Percentiles rank a stretch among this genome's conserved stretches.
Conservation (phyloP, 2,797 vertebrate genomes). For the Manis javanica region DNA sequence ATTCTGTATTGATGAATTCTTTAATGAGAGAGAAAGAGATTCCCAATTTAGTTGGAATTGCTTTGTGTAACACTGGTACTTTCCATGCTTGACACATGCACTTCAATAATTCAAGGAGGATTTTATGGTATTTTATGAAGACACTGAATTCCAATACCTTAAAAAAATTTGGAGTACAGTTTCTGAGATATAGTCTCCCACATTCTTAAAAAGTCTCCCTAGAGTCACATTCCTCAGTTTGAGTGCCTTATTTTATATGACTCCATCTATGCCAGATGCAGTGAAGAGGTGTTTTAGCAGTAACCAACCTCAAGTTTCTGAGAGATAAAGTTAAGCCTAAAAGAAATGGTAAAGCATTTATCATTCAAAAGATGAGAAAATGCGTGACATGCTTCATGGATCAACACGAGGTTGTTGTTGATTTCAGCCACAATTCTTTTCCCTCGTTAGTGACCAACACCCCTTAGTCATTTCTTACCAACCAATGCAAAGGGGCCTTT, state of each 20-base stretch:
- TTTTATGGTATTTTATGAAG: not conserved
- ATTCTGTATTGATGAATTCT: not conserved
- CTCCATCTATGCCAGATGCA: not conserved
- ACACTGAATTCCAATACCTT: not conserved
- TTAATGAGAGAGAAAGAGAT: not conserved
- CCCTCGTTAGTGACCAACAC: not conserved
- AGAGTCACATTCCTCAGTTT: slow-evolving; percentile 37
- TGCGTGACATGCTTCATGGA: not conserved
- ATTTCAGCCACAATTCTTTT: not conserved
- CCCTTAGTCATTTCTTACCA: not conserved
- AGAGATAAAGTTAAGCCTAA: not conserved
- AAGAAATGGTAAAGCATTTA: not conserved
- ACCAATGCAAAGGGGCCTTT: not conserved
- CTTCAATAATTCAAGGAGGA: not conserved
- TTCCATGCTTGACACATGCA: not conserved
- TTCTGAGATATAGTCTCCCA: not conserved
- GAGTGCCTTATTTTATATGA: not conserved
- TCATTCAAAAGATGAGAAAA: not conserved
- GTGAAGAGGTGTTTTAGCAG: not conserved
- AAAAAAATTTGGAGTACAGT: not conserved
- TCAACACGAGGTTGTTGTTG: not conserved
- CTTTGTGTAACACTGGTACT: not conserved
- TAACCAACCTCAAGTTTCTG: not conserved
- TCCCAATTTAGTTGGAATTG: slow-evolving; percentile 7
- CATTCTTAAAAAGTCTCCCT: not conserved